These are phyloP conservation scores for Eulemur macaco DNA, from an alignment of 2,113 vertebrate species.

Conservation along the genomic window DNA sequence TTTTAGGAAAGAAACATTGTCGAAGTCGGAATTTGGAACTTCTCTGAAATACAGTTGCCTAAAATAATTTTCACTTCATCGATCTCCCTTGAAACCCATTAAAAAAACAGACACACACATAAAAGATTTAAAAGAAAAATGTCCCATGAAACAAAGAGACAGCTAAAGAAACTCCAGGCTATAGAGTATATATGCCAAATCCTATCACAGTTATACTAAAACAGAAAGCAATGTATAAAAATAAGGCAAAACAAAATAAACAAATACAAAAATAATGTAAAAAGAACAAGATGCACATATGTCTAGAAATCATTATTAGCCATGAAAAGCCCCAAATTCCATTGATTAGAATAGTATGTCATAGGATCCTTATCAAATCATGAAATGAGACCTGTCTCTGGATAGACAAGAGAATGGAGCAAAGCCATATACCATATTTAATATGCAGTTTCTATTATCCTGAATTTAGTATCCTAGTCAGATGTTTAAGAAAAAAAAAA, in stretches of 20 bases:
- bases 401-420: neutral
- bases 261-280: neutral
- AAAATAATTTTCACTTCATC: neutral
- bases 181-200: neutral
- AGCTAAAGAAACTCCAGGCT: neutral
- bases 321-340: neutral
- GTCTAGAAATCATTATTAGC: neutral
- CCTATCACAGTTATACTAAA: neutral
- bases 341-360: neutral
- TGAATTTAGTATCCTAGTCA: neutral
- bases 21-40: neutral
- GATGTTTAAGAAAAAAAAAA: neutral
- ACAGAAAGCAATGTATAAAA: neutral
- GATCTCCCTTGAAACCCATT: neutral
- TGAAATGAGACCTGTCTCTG: neutral
- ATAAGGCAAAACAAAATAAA: neutral
- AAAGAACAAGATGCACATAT: neutral
- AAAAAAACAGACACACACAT: neutral
- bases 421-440: neutral
- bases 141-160: neutral
- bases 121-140: neutral
- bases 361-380: neutral
- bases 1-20: neutral
- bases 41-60: neutral
- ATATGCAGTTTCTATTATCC: neutral